Evolutionary conservation across 2,797 vertebrate genomes (phyloP), one percentile per base, ranked within the genome.

Genomic region (Pitangus sulphuratus): DNA sequence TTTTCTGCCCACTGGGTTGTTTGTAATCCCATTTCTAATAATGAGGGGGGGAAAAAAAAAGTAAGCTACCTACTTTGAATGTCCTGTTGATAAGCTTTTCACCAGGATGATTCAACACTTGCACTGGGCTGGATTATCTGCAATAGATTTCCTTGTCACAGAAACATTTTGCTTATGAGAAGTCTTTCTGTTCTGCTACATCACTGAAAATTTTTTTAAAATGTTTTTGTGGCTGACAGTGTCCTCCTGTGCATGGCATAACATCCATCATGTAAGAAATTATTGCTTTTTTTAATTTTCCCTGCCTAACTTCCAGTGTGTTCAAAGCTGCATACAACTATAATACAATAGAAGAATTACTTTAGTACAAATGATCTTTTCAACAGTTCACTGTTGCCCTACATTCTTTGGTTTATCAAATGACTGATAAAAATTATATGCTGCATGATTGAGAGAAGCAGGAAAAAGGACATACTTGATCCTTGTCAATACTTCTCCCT

Each of bases 1-100:
- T 84, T 75, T 96, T 87, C 60, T 60, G 14, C 82, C 71, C 42
- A 40, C 40, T 75, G 75, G 48, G 86, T 33, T 56, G 22, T 64
- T 77, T 93, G 89, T 96, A 95, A 96, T 92, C 68, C 61, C 35
- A 58, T 81, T 92, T 68, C 64, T 84, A 94, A 75, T 87, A 91
- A 87, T 54, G 47, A 54, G 53, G n/a, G n/a, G n/a, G n/a, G n/a
- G 42, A 39, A 39, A 21, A 71, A 75, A 56, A 74, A 80, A 78
- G n/a, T 89, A 83, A 91, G 53, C 57, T 20, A 35, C 57, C 71
- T 82, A 3, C 70, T 87, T 72, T 70, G 47, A 93, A 77, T 61
- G 44, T 6, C 15, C 12, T 64, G 33, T 83, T 93, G 84, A 79
- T 74, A 93, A 94, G 60, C 50, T 66, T 89, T 93, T 92, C 60